phyloP scores from a whole-genome alignment of 2,888 invertebrate genomes.

The Willowsia nigromaculata region DNA sequence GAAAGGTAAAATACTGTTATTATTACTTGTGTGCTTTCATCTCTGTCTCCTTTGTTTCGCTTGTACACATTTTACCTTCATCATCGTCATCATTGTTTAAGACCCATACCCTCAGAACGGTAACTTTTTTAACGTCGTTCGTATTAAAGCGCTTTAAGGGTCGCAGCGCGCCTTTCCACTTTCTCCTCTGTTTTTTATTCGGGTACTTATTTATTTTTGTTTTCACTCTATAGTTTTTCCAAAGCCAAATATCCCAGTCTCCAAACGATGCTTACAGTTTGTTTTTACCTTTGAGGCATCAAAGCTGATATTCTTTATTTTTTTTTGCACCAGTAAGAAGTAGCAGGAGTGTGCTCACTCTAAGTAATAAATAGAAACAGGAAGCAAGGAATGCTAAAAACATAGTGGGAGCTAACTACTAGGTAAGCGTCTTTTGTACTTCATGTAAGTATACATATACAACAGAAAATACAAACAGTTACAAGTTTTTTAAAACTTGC shows the following conservation, averaged over 20 bases:
- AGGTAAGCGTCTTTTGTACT: not conserved
- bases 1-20: not conserved
- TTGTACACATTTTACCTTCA: slow-evolving; percentile 20
- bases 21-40: slow-evolving; percentile 11
- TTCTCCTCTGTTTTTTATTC: not conserved
- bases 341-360: not conserved
- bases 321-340: not conserved
- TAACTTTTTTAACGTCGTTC: slow-evolving; percentile 7
- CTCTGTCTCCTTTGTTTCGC: not conserved
- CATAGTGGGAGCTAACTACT: not conserved
- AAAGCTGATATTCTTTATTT: not conserved
- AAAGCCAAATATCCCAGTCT: slow-evolving; percentile 17
- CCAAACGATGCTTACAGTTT: not conserved
- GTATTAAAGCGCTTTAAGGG: slow-evolving; percentile 49
- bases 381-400: not conserved
- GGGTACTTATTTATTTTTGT: not conserved
- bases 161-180: slow-evolving; percentile 62
- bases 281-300: slow-evolving; percentile 49
- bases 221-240: not conserved
- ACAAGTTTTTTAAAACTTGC: not conserved
- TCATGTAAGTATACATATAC: not conserved
- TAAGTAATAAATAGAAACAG: not conserved
- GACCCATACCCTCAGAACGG: not conserved
- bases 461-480: not conserved
- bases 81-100: slow-evolving; percentile 35